phyloP scores from a whole-genome alignment of 1,140 invertebrate genomes.

The Wiebesia pumilae region DNA sequence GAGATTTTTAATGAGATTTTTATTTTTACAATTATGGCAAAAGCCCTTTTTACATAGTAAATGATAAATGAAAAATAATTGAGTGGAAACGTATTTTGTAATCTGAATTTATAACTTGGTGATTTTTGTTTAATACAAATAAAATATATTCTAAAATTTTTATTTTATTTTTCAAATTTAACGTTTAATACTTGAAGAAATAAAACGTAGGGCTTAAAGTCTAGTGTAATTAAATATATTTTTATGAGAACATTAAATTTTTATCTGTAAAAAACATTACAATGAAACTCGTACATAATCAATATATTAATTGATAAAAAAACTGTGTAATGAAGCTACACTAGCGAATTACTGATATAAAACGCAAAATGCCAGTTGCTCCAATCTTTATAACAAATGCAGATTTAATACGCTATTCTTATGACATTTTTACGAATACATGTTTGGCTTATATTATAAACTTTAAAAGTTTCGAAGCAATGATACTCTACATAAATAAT shows the following conservation, averaged over 20 bases:
- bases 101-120: not conserved
- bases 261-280: conserved; percentile 17
- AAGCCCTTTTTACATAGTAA: not conserved
- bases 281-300: conserved; percentile 4
- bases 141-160: not conserved
- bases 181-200: not conserved
- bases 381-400: conserved; percentile 14
- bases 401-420: conserved; percentile 1
- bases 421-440: conserved; percentile 19
- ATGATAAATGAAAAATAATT: not conserved
- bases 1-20: not conserved
- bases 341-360: conserved; percentile 6
- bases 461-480: not conserved
- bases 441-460: conserved; percentile 17
- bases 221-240: not conserved
- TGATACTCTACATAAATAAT: not conserved
- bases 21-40: not conserved
- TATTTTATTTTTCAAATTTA: not conserved
- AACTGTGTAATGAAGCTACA: not conserved
- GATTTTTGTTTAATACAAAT: not conserved
- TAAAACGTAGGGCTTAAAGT: not conserved
- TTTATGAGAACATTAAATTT: not conserved
- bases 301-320: not conserved
- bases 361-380: conserved; percentile 14
- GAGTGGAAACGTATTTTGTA: not conserved